phyloP scores from a whole-genome alignment of 2,797 vertebrate genomes.

The Botia almorhae region DNA sequence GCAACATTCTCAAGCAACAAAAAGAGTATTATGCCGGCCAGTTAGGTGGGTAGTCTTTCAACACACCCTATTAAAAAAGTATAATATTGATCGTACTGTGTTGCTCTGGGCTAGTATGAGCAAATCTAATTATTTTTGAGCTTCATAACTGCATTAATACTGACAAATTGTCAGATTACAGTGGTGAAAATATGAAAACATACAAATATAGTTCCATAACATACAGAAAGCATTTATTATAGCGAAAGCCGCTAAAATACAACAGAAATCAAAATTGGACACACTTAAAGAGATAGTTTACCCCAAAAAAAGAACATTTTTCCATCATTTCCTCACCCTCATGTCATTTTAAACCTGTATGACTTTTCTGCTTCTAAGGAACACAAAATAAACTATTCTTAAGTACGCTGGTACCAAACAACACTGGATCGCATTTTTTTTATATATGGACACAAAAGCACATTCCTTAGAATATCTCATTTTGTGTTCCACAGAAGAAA shows the following conservation, averaged over 20 bases:
- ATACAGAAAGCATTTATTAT: too few relatives aligned
- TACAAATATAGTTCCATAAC: background rate
- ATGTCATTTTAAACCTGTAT: too few relatives aligned
- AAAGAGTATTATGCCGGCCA: slow-evolving; percentile 7
- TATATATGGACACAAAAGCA: too few relatives aligned
- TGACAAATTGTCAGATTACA: background rate
- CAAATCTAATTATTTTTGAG: background rate
- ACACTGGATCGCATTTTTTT: too few relatives aligned
- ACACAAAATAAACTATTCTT: too few relatives aligned
- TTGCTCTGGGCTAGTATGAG: background rate
- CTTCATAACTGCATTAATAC: background rate
- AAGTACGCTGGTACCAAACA: too few relatives aligned
- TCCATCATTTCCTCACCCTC: too few relatives aligned
- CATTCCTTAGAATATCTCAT: too few relatives aligned
- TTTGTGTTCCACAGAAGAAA: background rate
- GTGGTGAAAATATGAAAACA: background rate
- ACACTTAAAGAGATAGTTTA: background rate
- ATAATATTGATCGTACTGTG: background rate
- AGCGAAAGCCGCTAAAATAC: too few relatives aligned
- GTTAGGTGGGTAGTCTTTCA: slow-evolving; percentile 26
- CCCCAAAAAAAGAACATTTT: too few relatives aligned
- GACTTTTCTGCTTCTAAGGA: too few relatives aligned
- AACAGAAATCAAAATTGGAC: background rate
- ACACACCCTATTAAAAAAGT: slow-evolving; percentile 13
- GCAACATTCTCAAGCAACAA: slow-evolving; percentile 38